Percentiles rank a stretch among this genome's conserved stretches.
Conservation (phyloP, 2,797 vertebrate species). For the Momotus momota region DNA sequence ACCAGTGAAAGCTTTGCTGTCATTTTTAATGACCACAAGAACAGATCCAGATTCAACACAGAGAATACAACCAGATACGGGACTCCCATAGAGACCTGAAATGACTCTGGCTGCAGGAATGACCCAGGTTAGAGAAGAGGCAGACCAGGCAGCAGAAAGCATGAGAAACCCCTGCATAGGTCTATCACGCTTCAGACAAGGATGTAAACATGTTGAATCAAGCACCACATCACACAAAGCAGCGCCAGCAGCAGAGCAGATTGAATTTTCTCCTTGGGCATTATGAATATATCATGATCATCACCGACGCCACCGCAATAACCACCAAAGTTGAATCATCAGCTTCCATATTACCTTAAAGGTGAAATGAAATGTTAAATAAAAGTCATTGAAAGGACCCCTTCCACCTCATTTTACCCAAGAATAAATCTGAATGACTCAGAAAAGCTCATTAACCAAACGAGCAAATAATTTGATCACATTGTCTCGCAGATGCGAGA, state of each 20-base stretch:
- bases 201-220: accelerated
- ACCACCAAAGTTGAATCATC: not conserved
- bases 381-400: not conserved
- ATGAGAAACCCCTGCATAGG: accelerated
- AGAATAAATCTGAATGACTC: not conserved
- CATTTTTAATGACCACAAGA: accelerated
- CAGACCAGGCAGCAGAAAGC: not conserved
- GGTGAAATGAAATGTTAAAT: slow-evolving; percentile 5
- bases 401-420: not conserved
- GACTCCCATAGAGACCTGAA: not conserved
- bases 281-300: not conserved
- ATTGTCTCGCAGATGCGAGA: not conserved
- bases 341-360: not conserved
- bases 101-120: accelerated
- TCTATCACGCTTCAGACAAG: not conserved
- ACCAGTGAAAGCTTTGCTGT: not conserved
- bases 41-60: accelerated
- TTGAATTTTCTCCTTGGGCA: not conserved
- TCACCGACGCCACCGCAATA: not conserved
- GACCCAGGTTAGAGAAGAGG: not conserved
- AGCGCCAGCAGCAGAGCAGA: not conserved
- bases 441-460: accelerated
- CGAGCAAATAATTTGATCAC: not conserved
- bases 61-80: accelerated
- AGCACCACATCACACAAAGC: not conserved